Conservation (phyloP, 2,797 vertebrate species). For the Psittacula derbiana region DNA sequence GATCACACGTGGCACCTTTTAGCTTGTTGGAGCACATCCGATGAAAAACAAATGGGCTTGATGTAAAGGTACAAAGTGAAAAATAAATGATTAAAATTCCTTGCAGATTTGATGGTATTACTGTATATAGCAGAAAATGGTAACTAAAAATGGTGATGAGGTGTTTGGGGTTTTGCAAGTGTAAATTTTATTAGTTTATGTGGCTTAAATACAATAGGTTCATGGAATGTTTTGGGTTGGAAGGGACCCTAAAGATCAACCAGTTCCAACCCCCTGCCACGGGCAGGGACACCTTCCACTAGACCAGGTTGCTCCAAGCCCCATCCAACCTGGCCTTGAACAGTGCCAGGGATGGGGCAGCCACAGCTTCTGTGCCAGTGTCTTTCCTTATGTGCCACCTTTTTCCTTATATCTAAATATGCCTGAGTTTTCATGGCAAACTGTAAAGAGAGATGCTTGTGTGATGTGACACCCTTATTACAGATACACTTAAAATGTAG, state of each 20-base stretch:
- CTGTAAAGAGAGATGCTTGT: not conserved
- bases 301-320: not conserved
- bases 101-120: not conserved
- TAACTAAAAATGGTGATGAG: not conserved
- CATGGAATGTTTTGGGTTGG: not conserved
- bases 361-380: not conserved
- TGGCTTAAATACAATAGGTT: not conserved
- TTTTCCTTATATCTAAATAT: not conserved
- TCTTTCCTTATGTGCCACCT: not conserved
- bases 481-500: not conserved
- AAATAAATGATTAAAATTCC: not conserved
- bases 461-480: not conserved
- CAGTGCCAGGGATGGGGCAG: not conserved
- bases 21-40: not conserved
- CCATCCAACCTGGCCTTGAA: not conserved
- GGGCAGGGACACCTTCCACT: not conserved
- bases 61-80: not conserved
- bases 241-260: not conserved
- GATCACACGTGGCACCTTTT: not conserved
- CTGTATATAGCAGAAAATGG: not conserved
- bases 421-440: not conserved
- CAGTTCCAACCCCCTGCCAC: not conserved
- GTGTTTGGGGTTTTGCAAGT: not conserved
- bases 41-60: not conserved
- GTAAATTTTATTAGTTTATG: not conserved